Base-by-base conservation (phyloP, 2,888 invertebrate genomes). In the Ypsolopha scabrella region DNA sequence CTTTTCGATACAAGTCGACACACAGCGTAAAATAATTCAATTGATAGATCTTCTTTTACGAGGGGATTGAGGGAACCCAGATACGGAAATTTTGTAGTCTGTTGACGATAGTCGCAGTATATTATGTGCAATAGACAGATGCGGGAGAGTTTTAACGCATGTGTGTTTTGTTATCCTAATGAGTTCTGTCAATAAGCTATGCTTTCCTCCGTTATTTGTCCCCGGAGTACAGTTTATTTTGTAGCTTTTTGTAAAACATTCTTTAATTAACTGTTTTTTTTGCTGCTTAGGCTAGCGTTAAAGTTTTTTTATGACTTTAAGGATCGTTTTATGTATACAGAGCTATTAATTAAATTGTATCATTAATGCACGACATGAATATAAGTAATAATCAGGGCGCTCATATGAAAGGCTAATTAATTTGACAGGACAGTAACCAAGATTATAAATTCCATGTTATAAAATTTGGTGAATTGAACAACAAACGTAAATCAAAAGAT, bases 161-260 rank as follows among this genome's bases (percentile, higher is more conserved):
- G 76, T 85, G 83, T 74, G 70, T 83, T 82, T 80, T 81, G 82
- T 83, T 82, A 80, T 65, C 64, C 68, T 81, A 81, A 83, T 82
- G 75, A 79, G 72, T 67, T 73, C 70, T 73, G 82, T 79, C 80
- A 77, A 75, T 81, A 76, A 80, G 75, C 72, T 70, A 79, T 76
- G 79, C 69, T 79, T 55, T 60, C 59, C 45, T 24, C 10, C 53
- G 57, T 56, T 67, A 68, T 73, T 68, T 60, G 65, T 61, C 82
- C 65, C 80, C 24, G 52, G 75, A 67, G 80, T 62, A 65, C 69
- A 62, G 67, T 79, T 73, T 68, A 54, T 54, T 63, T 61, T 56
- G 58, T 59, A 64, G 65, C 72, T 70, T 72, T 73, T 66, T 68
- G 67, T 70, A 65, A 67, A 64, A 75, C 68, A 74, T 57, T 61